Conservation (phyloP, 2,113 vertebrate genomes). For the Cricetomys ansorgei region DNA sequence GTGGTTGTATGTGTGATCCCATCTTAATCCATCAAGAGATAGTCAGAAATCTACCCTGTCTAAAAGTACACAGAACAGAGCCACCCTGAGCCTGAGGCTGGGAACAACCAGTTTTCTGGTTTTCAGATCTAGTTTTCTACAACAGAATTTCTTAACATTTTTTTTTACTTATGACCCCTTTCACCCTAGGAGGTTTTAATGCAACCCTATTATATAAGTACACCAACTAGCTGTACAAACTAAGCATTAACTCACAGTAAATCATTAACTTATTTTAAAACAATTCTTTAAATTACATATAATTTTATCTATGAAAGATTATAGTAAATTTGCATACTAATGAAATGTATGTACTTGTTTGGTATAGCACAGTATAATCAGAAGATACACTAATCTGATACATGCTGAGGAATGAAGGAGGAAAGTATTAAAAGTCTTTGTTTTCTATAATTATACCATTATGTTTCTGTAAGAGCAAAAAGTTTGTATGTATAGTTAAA, state of each 20-base stretch:
- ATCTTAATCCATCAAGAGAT: no score
- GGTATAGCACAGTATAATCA: background rate
- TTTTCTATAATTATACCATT: constrained; percentile 2
- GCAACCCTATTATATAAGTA: background rate
- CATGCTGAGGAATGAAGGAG: background rate
- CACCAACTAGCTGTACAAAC: background rate
- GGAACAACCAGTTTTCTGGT: background rate
- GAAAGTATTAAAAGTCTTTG: background rate
- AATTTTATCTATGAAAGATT: background rate
- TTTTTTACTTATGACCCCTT: background rate
- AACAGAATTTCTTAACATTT: background rate
- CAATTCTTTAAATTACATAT: background rate
- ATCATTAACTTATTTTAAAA: background rate
- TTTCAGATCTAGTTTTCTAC: background rate
- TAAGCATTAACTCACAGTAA: background rate
- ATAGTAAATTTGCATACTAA: background rate
- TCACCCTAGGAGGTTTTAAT: background rate
- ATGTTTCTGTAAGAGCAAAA: background rate
- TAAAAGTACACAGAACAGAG: background rate
- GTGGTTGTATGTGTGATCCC: background rate
- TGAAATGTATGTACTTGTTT: constrained; percentile 2
- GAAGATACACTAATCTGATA: constrained; percentile 9
- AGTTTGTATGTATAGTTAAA: background rate
- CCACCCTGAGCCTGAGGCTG: background rate
- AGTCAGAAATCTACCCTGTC: background rate